phyloP scores from a whole-genome alignment of 2,113 vertebrate genomes.

The Pampusana beccarii region DNA sequence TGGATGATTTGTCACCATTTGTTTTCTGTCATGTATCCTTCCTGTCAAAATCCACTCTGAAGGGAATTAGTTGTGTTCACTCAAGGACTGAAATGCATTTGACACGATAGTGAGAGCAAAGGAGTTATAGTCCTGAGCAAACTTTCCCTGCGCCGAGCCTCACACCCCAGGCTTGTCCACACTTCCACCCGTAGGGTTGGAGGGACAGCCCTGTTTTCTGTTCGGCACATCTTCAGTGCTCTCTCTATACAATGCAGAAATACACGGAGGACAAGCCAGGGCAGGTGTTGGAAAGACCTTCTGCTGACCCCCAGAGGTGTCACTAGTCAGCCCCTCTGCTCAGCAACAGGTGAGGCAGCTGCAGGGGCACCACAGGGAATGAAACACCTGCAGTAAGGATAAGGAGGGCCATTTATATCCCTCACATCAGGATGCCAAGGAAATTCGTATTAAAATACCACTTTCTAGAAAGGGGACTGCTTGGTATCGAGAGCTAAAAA shows the following conservation, averaged over 20 bases:
- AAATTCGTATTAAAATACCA: conserved; percentile 15
- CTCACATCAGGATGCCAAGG: not conserved
- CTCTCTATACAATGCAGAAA: not conserved
- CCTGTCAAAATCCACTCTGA: conserved; percentile 20
- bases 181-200: not conserved
- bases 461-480: not conserved
- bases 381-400: conserved; percentile 46
- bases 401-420: not conserved
- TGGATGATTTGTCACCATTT: not conserved
- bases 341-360: conserved; percentile 71
- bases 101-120: not conserved
- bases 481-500: conserved; percentile 25
- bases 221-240: not conserved
- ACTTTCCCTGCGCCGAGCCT: not conserved
- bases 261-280: not conserved
- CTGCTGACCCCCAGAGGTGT: not conserved
- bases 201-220: not conserved
- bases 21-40: conserved; percentile 47
- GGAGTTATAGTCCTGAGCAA: not conserved
- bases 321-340: not conserved
- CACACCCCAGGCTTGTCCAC: not conserved
- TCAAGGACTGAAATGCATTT: not conserved
- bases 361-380: conserved; percentile 48
- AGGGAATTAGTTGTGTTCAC: conserved; percentile 16
- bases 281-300: not conserved